These are phyloP conservation scores for Zaprionus tsacasi DNA, from an alignment of 1,140 invertebrate genomes.

Conservation along the genomic window DNA sequence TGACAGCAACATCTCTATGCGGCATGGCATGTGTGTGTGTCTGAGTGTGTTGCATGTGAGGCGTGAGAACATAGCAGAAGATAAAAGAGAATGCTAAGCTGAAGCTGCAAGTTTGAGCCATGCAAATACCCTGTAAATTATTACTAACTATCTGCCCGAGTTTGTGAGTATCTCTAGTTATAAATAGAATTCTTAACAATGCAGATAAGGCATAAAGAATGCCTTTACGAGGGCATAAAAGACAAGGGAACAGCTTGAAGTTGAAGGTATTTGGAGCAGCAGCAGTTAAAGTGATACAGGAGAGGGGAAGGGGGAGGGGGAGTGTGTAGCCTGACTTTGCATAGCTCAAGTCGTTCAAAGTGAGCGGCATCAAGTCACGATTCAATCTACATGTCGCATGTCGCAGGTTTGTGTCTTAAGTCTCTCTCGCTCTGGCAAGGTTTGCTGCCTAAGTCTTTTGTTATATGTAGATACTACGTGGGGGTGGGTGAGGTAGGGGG, in stretches of 20 bases:
- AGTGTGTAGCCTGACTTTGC: constrained; percentile 10
- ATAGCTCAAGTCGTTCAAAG: constrained; percentile 29
- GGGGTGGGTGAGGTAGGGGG: neutral
- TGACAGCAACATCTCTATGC: constrained; percentile 41
- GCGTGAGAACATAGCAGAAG: constrained; percentile 61
- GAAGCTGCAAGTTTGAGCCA: neutral
- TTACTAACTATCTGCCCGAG: neutral
- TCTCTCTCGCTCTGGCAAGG: constrained; percentile 55
- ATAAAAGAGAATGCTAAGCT: neutral
- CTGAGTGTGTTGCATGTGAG: constrained; percentile 49
- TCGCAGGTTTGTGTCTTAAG: constrained; percentile 53
- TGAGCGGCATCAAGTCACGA: constrained; percentile 44
- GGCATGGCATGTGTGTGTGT: constrained; percentile 6
- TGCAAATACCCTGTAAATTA: constrained; percentile 5
- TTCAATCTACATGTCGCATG: constrained; percentile 7
- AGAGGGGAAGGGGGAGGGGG: neutral
- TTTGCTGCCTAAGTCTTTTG: constrained; percentile 70
- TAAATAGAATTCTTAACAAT: neutral
- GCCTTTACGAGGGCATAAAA: constrained; percentile 12
- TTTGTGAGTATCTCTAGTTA: too few relatives aligned
- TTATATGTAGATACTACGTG: constrained; percentile 1
- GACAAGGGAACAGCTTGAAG: constrained; percentile 44
- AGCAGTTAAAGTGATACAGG: neutral
- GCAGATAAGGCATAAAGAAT: constrained; percentile 4
- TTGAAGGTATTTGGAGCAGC: constrained; percentile 47